These are phyloP conservation scores for Tipula lateralis DNA, from an alignment of 2,888 invertebrate species.

Conservation along the genomic window DNA sequence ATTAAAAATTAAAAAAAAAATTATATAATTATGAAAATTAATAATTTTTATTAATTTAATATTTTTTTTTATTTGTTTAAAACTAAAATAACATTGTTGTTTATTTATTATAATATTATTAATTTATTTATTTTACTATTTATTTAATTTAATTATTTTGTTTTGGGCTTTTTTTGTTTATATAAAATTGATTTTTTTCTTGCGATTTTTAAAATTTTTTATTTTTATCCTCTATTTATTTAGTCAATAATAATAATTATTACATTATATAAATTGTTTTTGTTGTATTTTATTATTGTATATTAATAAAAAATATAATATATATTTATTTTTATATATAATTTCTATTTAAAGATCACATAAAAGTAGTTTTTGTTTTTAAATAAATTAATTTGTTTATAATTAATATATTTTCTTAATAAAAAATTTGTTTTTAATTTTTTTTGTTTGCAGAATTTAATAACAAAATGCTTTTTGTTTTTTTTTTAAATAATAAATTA, in stretches of 20 bases:
- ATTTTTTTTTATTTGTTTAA: background rate
- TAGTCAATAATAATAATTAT: background rate
- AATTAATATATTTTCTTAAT: background rate
- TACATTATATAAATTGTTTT: background rate
- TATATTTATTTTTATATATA: constrained; percentile 4
- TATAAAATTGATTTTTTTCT: constrained; percentile 12
- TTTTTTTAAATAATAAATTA: constrained; percentile 9
- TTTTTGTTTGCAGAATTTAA: background rate
- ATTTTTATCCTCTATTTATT: background rate
- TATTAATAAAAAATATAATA: constrained; percentile 19
- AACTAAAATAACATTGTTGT: constrained; percentile 24
- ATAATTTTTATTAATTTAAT: background rate
- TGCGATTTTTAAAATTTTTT: background rate
- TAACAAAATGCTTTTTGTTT: background rate
- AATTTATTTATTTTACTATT: background rate
- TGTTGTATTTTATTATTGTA: constrained; percentile 19
- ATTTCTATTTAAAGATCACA: constrained; percentile 19
- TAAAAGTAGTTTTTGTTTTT: constrained; percentile 20
- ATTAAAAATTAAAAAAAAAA: background rate
- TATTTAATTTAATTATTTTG: background rate
- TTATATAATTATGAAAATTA: background rate
- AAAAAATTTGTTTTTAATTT: background rate
- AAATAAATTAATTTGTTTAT: background rate
- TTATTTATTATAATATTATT: background rate
- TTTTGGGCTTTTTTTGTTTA: background rate